Evolutionary conservation across 2,797 vertebrate genomes (phyloP), one percentile per base, ranked within the genome.

Genomic region (Eulemur coronatus): DNA sequence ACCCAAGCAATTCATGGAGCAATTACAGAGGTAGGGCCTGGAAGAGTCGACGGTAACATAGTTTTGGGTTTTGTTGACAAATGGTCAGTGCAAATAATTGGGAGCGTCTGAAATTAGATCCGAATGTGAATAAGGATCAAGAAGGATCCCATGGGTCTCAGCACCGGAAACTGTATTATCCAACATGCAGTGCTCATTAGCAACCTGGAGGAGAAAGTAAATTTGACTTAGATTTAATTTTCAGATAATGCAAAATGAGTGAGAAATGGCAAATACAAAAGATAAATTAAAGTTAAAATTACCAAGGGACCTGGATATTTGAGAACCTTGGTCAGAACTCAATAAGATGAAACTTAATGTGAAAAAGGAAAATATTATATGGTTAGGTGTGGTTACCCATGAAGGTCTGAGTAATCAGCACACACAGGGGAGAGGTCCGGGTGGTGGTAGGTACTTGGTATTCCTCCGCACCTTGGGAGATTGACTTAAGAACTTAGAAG

Each of bases 91-190:
- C n/a, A 38, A 93, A 59, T 89, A 93, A 95, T 85, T 73, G 95
- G 85, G 89, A 95, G 80, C 95, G 78, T 97, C 95, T 95, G 76
- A 96, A 97, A 98, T 98, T 95, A 96, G 89, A 97, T 95, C 69
- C 13, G 20, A 94, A 84, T 67, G 24, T 63, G 70, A 89, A 35
- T 88, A 67, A 89, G 75, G 94, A 91, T 81, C 82, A 73, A 96
- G 94, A 94, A 57, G 52, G 55, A 43, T 86, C 84, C 96, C 95
- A 26, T 4, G 72, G 89, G 94, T 59, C 38, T 76, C 33, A 6
- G 80, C 48, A 82, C 91, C 88, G 91, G 95, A 97, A 96, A 93
- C 86, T 15, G 70, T 79, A 80, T 93, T 78, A 97, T 96, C 94
- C 84, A 96, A 95, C 94, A 94, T 78, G 46, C 73, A 63, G 69